phyloP scores from a whole-genome alignment of 1,140 invertebrate genomes.

The Leptopilina boulardi region DNA sequence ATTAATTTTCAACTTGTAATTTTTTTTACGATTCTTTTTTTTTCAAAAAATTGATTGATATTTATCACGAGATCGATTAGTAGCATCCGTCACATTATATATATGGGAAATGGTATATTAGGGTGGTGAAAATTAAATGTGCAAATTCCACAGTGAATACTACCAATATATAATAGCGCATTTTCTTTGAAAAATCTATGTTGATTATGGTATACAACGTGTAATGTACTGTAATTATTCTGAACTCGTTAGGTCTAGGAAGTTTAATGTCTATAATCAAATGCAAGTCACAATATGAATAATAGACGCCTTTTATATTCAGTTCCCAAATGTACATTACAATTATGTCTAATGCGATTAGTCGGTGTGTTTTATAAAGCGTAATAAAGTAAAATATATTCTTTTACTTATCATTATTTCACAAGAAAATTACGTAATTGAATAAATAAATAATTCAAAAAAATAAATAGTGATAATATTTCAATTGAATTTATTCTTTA shows the following conservation, averaged over 20 bases:
- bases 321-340: slow-evolving; percentile 11
- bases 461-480: too few species aligned
- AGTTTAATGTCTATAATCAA: slow-evolving; percentile 56
- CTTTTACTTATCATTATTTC: background rate
- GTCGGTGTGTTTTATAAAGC: background rate
- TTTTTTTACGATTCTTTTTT: background rate
- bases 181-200: background rate
- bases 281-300: slow-evolving; percentile 34
- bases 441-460: background rate
- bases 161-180: background rate
- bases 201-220: background rate
- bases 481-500: too few species aligned
- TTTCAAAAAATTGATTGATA: background rate
- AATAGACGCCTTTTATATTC: background rate
- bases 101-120: background rate
- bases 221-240: slow-evolving; percentile 33
- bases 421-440: background rate
- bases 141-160: background rate
- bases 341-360: background rate
- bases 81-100: too few species aligned
- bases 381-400: background rate
- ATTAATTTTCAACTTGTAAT: background rate
- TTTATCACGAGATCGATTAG: background rate
- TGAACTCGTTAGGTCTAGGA: slow-evolving; percentile 50
- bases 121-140: background rate